Evolutionary conservation across 2,113 vertebrate species (phyloP), one percentile per base, ranked within the genome.

Genomic region (Galbula dea): DNA sequence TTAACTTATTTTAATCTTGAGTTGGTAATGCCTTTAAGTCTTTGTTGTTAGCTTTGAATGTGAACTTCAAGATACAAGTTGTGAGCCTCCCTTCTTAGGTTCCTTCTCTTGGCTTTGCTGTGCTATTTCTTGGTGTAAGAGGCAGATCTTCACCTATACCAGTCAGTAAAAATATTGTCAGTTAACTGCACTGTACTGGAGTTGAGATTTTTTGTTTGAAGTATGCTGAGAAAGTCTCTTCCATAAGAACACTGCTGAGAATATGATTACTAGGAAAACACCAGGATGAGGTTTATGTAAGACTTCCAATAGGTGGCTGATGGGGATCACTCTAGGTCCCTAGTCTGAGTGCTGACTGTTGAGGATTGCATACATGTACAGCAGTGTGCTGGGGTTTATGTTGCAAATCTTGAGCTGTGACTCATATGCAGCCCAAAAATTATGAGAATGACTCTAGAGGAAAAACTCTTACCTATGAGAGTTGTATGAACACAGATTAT

Each of bases 371-470:
- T 3, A 48, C 21, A 4, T 0, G 7, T 14, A 14, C 23, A 63
- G 41, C 82, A 37, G 17, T 1, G 2, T 27, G 37, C 29, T 1
- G 1, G 27, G 32, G 9, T n/a, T 49, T 24, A 32, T 0, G 0
- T 4, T 36, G 30, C 37, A 46, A 36, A 36, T 59, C 65, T 71
- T 34, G 45, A 72, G 12, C 30, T 3, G 1, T 21, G 77, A 41
- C 15, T 77, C 11, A 0, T 18, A 16, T 5, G 45, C 34, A 52
- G 32, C 15, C 15, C 37, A 27, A 71, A 71, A 65, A 3, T 12
- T 7, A 10, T 27, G 17, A 71, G n/a, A 58, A 71, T 19, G 24
- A 52, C 57, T 36, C 15, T 13, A 46, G 36, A 46, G 34, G 46
- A 77, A 71, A 71, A 65, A 11, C 30, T 76, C 29, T 65, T 29